Percentiles rank a stretch among this genome's conserved stretches.
phyloP scores from a whole-genome alignment of 2,797 vertebrate genomes.

The Rhincodon typus region DNA sequence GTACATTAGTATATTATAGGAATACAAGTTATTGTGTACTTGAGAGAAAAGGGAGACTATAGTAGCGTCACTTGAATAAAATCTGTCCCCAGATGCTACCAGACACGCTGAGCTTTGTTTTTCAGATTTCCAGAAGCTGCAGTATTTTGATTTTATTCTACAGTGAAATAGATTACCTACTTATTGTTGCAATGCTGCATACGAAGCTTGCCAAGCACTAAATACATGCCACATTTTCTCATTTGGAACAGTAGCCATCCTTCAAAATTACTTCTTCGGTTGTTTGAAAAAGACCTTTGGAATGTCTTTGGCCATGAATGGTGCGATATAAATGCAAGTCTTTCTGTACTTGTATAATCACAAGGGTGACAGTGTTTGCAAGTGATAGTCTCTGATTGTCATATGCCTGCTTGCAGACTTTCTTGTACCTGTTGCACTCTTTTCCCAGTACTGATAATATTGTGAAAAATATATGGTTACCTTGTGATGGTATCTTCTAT shows the following conservation, averaged over 20 bases:
- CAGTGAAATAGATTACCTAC: neutral
- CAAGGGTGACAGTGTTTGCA: neutral
- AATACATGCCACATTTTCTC: neutral
- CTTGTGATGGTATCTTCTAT: neutral
- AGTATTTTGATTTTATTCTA: too few species aligned
- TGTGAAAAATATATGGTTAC: neutral
- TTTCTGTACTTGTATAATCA: neutral
- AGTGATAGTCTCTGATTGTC: neutral
- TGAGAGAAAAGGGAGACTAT: neutral
- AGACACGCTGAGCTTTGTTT: too few species aligned
- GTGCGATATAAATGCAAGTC: neutral
- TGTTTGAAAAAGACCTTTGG: neutral
- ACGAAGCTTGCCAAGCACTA: neutral
- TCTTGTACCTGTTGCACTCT: neutral
- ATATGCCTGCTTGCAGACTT: neutral
- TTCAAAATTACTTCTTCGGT: neutral
- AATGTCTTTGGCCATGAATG: neutral
- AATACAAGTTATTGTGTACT: neutral
- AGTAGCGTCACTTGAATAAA: neutral
- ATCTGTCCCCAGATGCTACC: too few species aligned
- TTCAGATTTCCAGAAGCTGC: too few species aligned
- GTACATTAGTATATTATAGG: neutral
- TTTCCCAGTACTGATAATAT: neutral
- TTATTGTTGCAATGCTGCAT: neutral
- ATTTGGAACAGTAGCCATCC: neutral